phyloP scores from a whole-genome alignment of 2,797 vertebrate species.

The Podarcis siculus region DNA sequence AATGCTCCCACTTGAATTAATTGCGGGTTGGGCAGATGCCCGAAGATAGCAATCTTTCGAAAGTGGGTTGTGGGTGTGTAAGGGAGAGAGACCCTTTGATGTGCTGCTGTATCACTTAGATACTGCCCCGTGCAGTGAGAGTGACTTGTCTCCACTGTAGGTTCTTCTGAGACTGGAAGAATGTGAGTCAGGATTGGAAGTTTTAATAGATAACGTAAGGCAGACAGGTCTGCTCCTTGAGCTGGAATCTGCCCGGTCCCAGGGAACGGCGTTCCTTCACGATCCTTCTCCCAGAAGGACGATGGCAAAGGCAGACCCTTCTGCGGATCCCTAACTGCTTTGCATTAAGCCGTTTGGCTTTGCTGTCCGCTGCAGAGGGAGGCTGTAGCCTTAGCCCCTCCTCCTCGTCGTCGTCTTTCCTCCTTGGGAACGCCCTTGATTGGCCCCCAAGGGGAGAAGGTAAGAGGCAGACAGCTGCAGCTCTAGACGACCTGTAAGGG shows the following conservation, averaged over 20 bases:
- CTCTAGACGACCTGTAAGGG: not conserved
- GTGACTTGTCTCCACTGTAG: not conserved
- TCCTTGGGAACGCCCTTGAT: slow-evolving; percentile 1
- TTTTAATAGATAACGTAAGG: not conserved
- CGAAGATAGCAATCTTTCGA: not conserved
- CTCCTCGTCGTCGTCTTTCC: not conserved
- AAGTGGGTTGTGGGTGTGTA: not conserved
- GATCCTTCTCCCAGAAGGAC: not conserved
- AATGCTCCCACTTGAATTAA: not conserved
- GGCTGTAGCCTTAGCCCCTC: not conserved
- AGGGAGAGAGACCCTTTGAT: not conserved
- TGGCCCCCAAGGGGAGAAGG: slow-evolving; percentile 1
- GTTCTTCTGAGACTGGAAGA: not conserved
- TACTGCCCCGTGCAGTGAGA: not conserved
- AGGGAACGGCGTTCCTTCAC: not conserved
- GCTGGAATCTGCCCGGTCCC: not conserved
- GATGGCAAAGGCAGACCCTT: not conserved
- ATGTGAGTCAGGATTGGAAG: not conserved
- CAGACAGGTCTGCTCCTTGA: not conserved
- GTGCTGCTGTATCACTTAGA: not conserved
- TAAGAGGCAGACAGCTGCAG: slow-evolving; percentile 8
- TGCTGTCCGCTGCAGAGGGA: not conserved
- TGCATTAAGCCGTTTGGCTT: not conserved
- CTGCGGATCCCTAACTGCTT: not conserved
- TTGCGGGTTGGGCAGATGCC: too few species aligned